phyloP scores from a whole-genome alignment of 2,113 vertebrate genomes.

The Orientallactaga bullata region DNA sequence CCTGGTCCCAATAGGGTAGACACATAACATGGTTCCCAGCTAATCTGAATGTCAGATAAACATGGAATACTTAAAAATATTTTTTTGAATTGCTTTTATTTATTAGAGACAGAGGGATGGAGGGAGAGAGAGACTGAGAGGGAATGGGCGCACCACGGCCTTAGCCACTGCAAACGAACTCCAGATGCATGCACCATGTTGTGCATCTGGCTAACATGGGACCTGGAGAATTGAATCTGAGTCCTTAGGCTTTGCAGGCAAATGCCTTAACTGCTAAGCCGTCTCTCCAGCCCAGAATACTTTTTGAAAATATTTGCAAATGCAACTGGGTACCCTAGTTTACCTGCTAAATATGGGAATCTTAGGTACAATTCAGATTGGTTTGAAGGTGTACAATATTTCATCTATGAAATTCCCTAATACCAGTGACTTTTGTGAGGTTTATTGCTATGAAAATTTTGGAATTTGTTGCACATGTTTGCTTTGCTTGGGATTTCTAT shows the following conservation, averaged over 20 bases:
- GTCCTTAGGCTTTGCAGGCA: too few species aligned
- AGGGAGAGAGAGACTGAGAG: too few species aligned
- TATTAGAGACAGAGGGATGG: too few species aligned
- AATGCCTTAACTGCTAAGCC: too few species aligned
- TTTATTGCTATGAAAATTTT: constrained; percentile 37
- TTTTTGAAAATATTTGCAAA: too few species aligned
- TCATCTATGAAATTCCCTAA: not conserved
- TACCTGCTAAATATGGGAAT: not conserved
- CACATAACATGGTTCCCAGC: not conserved
- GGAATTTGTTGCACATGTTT: not conserved
- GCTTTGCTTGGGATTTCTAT: not conserved
- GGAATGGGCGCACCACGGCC: too few species aligned
- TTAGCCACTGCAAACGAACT: too few species aligned
- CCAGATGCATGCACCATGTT: too few species aligned
- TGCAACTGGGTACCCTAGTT: not conserved
- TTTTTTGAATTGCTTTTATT: too few species aligned
- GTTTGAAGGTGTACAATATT: not conserved
- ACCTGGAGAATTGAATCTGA: too few species aligned
- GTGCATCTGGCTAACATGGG: too few species aligned
- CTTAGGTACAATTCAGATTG: not conserved
- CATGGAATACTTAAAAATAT: not conserved
- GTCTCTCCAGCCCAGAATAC: too few species aligned
- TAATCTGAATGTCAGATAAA: constrained; percentile 37
- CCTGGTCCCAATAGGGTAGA: not conserved
- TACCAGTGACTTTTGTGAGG: not conserved